Conservation (phyloP, 2,113 vertebrate species). For the Holacanthus passer region DNA sequence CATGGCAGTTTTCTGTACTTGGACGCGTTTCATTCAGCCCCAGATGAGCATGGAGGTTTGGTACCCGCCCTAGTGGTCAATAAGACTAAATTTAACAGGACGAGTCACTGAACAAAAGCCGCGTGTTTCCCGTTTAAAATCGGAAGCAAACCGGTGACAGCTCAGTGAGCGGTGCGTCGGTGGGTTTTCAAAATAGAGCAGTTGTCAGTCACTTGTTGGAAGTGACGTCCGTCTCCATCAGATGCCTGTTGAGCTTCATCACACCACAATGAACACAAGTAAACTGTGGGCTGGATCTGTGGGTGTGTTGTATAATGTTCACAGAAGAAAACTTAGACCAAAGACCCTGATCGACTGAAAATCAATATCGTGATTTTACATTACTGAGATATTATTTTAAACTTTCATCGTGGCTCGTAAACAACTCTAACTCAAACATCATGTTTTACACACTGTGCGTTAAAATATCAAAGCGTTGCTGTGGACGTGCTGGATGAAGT, state of each 20-base stretch:
- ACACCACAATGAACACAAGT: not conserved
- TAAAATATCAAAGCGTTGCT: not conserved
- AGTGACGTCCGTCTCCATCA: conserved; percentile 49
- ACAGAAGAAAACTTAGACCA: not conserved
- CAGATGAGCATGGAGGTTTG: not conserved
- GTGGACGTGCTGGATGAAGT: too few relatives aligned
- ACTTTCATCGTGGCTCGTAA: not conserved
- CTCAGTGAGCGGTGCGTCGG: conserved; percentile 30
- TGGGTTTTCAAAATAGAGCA: conserved; percentile 24
- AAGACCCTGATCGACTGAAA: conserved; percentile 17
- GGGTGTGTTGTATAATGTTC: conserved; percentile 26
- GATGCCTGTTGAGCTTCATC: conserved; percentile 2
- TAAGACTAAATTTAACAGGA: not conserved
- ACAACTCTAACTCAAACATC: not conserved
- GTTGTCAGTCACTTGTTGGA: conserved; percentile 52
- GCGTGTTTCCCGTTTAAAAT: conserved; percentile 12
- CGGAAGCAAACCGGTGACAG: conserved; percentile 25
- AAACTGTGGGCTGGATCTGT: conserved; percentile 30
- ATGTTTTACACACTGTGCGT: too few relatives aligned
- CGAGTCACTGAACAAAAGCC: not conserved
- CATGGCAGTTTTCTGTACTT: not conserved
- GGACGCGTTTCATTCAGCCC: not conserved
- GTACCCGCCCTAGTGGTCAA: not conserved
- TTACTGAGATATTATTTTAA: not conserved
- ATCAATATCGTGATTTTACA: conserved; percentile 8